Evolutionary conservation across 92 coral and sea anemone species (phyloP), one percentile per base, ranked within the genome.

Genomic region (Heteractis magnifica): DNA sequence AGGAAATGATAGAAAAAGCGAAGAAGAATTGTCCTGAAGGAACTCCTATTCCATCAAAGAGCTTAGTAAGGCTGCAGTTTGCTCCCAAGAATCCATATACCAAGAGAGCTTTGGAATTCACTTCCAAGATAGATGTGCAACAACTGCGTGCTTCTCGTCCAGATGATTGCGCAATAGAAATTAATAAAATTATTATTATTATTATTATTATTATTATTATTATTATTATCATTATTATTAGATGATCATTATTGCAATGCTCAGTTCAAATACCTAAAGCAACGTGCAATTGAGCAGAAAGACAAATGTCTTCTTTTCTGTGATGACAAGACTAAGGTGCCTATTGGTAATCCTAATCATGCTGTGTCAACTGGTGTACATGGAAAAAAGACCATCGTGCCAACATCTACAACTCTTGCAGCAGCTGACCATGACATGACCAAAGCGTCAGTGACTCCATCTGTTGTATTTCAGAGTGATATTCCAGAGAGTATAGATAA

Each of bases 401-500:
- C 84, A 79, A 65, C 55, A 14, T 51, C 71, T 77, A 49, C 84
- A 8, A 89, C 86, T 13, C 80, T 89, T 15, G 77, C 60, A 8
- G 92, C 84, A 3, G 78, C 65, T 0, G 92, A 89, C 44, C 92
- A 89, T 81, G 87, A 87, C 26, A 80, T 87, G 59, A 87, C 90
- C 72, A 56, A 78, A 6, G 82, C 82, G 51, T 82, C 87, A 16
- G 2, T 87, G 8, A 68, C 85, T 0, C 90, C 83, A 23, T 81
- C 82, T 76, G 90, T 87, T 4, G 4, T 9, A 34, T 16, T 87
- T n/a, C 4, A 88, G 58, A 62, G 79, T 62, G 82, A 81, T n/a
- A 11, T 89, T 44, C 91, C 88, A 84, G 76, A 84, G 48, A 77
- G n/a, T 10, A 81, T 84, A 19, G 79, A 26, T n/a, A 70, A 68